Evolutionary conservation across 2,113 vertebrate species (phyloP).

Genomic region (Piprites chloris): DNA sequence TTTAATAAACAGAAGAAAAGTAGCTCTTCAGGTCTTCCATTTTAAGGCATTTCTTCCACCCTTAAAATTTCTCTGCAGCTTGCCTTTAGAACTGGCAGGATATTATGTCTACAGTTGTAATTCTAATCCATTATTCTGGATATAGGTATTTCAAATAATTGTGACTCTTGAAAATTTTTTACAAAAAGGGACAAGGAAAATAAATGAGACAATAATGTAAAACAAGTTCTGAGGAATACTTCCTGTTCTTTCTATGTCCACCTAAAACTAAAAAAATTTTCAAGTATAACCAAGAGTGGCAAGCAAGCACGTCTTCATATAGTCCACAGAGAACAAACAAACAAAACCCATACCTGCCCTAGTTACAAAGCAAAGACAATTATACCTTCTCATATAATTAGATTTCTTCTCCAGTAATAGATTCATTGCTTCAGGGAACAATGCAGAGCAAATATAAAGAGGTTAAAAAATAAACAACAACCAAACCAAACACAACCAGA

Average conservation of each 20-base stretch:
- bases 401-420: background rate
- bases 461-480: background rate
- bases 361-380: background rate
- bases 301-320: background rate
- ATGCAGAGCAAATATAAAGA: background rate
- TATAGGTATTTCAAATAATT: background rate
- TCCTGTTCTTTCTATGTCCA: background rate
- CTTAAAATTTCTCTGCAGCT: background rate
- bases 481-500: background rate
- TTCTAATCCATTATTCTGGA: background rate
- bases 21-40: background rate
- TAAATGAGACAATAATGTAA: background rate
- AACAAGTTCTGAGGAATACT: background rate
- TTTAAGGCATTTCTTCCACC: background rate
- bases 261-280: background rate
- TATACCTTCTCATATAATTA: background rate
- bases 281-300: background rate
- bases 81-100: background rate
- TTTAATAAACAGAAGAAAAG: background rate
- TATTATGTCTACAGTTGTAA: background rate
- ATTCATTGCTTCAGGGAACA: background rate
- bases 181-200: background rate
- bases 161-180: background rate
- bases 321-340: background rate
- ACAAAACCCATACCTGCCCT: background rate